phyloP scores from a whole-genome alignment of 2,113 vertebrate species.

The Alosa alosa region DNA sequence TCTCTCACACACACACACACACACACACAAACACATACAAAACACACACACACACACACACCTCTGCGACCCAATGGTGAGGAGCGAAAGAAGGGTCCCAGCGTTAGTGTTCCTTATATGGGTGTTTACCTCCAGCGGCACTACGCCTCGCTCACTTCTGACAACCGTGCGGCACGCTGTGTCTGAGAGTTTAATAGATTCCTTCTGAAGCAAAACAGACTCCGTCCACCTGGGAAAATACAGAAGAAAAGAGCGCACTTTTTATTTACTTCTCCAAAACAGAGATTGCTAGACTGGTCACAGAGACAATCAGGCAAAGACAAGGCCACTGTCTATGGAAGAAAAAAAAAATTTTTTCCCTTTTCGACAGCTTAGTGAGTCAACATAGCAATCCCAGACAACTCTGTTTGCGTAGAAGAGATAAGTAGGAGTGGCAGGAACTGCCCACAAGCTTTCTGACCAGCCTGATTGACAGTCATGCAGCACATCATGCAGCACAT shows the following conservation, averaged over 20 bases:
- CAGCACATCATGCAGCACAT: background rate
- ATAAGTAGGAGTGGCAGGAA: background rate
- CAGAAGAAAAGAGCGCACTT: background rate
- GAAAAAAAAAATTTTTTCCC: too few species aligned
- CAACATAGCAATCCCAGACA: background rate
- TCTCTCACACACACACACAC: background rate
- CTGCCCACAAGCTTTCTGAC: background rate
- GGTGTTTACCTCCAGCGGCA: background rate
- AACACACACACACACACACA: constrained; percentile 26
- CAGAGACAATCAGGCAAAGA: background rate
- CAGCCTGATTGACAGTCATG: background rate
- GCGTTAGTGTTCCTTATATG: constrained; percentile 51
- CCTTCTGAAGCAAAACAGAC: background rate
- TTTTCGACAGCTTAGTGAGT: background rate
- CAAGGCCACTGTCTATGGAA: background rate
- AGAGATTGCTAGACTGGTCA: background rate
- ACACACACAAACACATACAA: background rate
- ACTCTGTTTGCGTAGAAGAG: background rate
- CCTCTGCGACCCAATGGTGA: background rate
- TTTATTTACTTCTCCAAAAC: background rate
- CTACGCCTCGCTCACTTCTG: background rate
- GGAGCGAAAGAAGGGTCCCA: background rate
- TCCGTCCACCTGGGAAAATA: background rate
- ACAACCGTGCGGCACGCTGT: background rate
- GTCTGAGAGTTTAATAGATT: background rate